Conservation (phyloP, 1,140 invertebrate species). For the Ridgeia piscesae region DNA sequence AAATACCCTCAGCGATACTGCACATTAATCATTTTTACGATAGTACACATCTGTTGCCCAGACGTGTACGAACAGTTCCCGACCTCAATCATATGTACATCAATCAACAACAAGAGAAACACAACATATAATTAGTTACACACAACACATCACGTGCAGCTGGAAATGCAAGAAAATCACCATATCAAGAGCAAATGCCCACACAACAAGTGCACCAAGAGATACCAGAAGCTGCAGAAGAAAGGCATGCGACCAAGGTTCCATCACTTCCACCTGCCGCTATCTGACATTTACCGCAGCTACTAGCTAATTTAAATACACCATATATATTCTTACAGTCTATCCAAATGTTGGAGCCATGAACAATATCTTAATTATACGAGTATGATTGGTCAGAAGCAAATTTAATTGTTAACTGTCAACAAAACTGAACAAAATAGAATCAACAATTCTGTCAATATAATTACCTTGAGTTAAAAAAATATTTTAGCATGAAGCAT, state of each 20-base stretch:
- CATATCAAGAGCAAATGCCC: background rate
- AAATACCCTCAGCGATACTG: background rate
- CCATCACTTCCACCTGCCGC: background rate
- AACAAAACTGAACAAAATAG: background rate
- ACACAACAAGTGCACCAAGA: background rate
- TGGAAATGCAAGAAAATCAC: background rate
- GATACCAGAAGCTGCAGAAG: background rate
- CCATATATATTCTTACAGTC: too few species aligned
- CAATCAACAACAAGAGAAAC: background rate
- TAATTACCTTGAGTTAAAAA: too few species aligned
- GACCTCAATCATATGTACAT: background rate
- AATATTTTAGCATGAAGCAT: background rate
- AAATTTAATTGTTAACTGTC: background rate
- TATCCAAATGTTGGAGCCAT: too few species aligned
- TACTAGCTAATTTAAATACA: background rate
- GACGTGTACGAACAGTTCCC: background rate
- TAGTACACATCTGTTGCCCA: background rate
- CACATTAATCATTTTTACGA: background rate
- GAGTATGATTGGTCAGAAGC: background rate
- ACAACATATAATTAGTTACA: background rate
- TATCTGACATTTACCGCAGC: background rate
- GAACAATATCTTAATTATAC: too few species aligned
- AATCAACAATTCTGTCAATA: too few species aligned
- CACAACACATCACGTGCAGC: background rate
- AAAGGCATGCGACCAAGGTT: background rate